Percentiles rank a stretch among this genome's conserved stretches.
Evolutionary conservation across 2,888 invertebrate species (phyloP).

Genomic region (Choreutis nemorana): DNA sequence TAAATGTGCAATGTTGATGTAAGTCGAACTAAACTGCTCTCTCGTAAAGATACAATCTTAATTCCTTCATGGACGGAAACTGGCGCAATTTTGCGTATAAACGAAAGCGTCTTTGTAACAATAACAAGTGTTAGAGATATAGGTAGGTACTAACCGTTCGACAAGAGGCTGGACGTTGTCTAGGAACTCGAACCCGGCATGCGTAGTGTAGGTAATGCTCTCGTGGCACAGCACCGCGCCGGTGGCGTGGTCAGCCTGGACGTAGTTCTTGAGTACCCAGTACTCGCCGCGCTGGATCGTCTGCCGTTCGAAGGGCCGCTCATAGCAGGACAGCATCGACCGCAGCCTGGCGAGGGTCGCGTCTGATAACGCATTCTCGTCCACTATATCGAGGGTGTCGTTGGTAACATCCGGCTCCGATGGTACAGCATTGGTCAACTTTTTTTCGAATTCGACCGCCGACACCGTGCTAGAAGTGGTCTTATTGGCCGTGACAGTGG

Average conservation of each 20-base stretch:
- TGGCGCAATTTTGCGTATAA: no score
- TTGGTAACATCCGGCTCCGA: conserved; percentile 36
- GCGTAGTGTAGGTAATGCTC: conserved; percentile 90
- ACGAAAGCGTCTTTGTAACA: no score
- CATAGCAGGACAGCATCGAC: conserved; percentile 68
- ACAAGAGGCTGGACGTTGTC: conserved; percentile 87
- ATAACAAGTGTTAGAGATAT: no score
- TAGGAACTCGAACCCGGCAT: conserved; percentile 90
- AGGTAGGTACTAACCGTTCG: conserved; percentile 73
- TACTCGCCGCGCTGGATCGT: conserved; percentile 80
- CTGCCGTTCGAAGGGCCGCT: conserved; percentile 66
- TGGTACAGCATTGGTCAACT: conserved; percentile 32
- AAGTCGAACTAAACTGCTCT: no score
- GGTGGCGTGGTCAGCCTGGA: conserved; percentile 77
- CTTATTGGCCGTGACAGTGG: conserved; percentile 43
- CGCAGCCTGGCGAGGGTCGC: conserved; percentile 42
- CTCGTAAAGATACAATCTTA: no score
- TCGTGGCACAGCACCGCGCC: conserved; percentile 78
- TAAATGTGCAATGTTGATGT: conserved; percentile 3
- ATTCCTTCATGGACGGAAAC: no score
- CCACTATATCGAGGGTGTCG: conserved; percentile 38
- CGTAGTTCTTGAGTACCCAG: conserved; percentile 90
- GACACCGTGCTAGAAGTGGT: conserved; percentile 52
- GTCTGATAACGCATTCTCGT: conserved; percentile 43
- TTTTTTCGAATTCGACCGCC: conserved; percentile 37